These are phyloP conservation scores for Leucophenga maculata DNA, from an alignment of 2,888 invertebrate genomes.

Conservation along the genomic window DNA sequence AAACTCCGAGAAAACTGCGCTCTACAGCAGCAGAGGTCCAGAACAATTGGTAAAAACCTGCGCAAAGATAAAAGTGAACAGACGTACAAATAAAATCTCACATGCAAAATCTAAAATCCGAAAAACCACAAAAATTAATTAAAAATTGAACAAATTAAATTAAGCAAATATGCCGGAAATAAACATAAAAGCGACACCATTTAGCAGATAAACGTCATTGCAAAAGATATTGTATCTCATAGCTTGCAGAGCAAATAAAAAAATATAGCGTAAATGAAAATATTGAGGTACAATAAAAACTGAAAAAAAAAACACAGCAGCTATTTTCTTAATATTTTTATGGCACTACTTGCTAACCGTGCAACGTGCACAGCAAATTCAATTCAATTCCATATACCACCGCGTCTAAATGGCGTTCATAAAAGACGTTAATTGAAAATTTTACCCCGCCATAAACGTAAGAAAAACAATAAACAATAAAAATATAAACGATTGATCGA, in stretches of 20 bases:
- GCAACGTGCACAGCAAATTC: background rate
- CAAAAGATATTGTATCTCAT: constrained; percentile 8
- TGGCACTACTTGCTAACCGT: constrained; percentile 13
- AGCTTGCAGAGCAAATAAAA: constrained; percentile 6
- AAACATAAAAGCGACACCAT: background rate
- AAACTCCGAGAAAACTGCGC: constrained; percentile 49
- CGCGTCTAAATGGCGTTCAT: constrained; percentile 5
- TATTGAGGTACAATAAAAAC: background rate
- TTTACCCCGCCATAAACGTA: background rate
- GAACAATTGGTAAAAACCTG: constrained; percentile 6
- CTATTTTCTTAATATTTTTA: constrained; percentile 3
- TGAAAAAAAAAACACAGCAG: background rate
- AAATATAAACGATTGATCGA: background rate
- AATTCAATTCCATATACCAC: background rate
- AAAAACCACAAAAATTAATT: constrained; percentile 46
- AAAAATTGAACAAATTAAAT: constrained; percentile 46
- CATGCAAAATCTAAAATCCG: constrained; percentile 2
- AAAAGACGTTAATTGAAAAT: constrained; percentile 8
- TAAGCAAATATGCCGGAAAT: constrained; percentile 46
- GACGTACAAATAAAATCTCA: constrained; percentile 25
- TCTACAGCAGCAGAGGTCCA: constrained; percentile 35
- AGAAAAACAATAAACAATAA: background rate
- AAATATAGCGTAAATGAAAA: background rate
- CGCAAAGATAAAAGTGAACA: constrained; percentile 48
- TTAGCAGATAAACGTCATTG: constrained; percentile 21